Conservation (phyloP, 2,888 invertebrate species). For the Yponomeuta evonymella region DNA sequence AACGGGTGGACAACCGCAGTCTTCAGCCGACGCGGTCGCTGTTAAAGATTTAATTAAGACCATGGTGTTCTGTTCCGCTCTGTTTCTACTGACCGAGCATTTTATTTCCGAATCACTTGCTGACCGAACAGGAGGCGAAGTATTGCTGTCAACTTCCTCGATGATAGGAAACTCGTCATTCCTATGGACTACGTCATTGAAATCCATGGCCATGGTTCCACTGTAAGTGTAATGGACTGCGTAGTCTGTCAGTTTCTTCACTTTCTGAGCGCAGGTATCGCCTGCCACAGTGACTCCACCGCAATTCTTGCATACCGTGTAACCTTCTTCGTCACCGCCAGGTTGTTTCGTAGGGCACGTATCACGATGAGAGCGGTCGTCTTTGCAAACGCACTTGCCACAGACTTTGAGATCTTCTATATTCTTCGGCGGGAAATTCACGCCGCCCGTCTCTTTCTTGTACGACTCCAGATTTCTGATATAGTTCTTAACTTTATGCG, state of each 20-base stretch:
- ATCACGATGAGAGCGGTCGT: conserved; percentile 59
- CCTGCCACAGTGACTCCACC: conserved; percentile 26
- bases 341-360: conserved; percentile 46
- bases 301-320: conserved; percentile 4
- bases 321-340: conserved; percentile 44
- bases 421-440: conserved; percentile 33
- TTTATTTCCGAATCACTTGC: not conserved
- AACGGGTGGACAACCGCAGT: not conserved
- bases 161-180: not conserved
- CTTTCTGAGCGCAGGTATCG: conserved; percentile 52
- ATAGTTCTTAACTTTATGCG: conserved; percentile 60
- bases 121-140: not conserved
- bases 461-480: conserved; percentile 57
- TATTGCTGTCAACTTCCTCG: not conserved
- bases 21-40: not conserved
- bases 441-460: conserved; percentile 41
- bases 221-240: not conserved
- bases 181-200: not conserved
- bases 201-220: not conserved
- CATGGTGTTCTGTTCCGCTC: not conserved
- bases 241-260: conserved; percentile 29
- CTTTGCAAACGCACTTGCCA: conserved; percentile 58
- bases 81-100: not conserved
- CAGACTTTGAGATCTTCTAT: conserved; percentile 45
- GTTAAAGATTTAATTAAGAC: not conserved